Base-by-base conservation (phyloP, 2,113 vertebrate genomes). In the Amblyornis subalaris region DNA sequence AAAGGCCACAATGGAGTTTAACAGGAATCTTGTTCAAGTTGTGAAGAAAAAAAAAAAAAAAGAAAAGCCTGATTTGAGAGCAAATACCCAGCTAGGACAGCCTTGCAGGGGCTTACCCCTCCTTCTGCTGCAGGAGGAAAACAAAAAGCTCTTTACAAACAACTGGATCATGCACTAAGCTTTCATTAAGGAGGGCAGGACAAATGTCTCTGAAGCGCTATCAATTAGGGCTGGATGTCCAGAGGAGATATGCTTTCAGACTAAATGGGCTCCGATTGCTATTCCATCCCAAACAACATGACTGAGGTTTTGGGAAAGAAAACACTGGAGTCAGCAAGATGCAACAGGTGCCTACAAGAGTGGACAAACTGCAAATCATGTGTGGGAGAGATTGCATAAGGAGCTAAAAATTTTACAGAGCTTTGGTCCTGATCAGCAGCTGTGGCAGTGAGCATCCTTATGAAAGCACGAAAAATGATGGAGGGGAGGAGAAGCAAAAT, bases 381-480 rank as follows among this genome's bases (percentile, higher is more conserved):
- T 2, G 9, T 3, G 4, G 38, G 33, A 48, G 31, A 31, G 33
- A 19, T 1, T 21, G 66, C 36, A 15, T 3, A 19, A 42, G 11
- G 25, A 67, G 21, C 26, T n/a, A 4, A 57, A 66, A 23, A 13
- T 35, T 38, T 40, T 12, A 48, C 4, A 17, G 7, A 21, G 7
- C 1, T 22, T 1, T 26, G 44, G 48, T 23, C 82, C 88, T 51
- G 55, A 45, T n/a, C 65, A 70, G 67, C 47, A 66, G 3, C 67
- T 0, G 0, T 12, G 9, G 42, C 65, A 77, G 20, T 0, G 1
- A 89, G 25, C 31, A 47, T 7, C 42, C 26, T 73, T 24, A 5
- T 0, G 11, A 40, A 7, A 70, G 51, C 24, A 31, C 0, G 4
- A 29, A 48, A 42, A 51, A 12, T 0, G 1, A 78, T 0, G 7